phyloP scores from a whole-genome alignment of 2,888 invertebrate genomes.

The Hirtodrosophila alboralis region DNA sequence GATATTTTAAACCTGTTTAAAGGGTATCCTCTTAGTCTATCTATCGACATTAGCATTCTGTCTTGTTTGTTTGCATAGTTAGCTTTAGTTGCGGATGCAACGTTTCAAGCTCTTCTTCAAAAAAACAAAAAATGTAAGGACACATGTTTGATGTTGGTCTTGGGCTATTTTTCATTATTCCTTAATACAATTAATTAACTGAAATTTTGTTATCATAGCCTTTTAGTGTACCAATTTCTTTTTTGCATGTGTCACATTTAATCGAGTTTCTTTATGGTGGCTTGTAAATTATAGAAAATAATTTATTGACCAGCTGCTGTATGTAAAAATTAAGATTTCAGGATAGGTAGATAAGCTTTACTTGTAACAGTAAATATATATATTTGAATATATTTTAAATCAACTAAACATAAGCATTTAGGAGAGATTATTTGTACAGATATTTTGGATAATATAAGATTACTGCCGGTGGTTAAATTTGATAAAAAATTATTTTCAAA shows the following conservation, averaged over 20 bases:
- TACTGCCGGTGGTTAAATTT: no score
- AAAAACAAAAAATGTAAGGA: conserved; percentile 5
- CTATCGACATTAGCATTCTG: neutral
- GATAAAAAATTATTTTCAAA: no score
- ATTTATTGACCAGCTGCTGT: neutral
- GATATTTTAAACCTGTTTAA: neutral
- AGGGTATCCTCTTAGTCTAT: conserved; percentile 4
- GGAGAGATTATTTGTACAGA: no score
- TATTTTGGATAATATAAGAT: no score
- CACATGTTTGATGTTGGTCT: conserved; percentile 32
- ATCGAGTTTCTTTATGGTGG: neutral
- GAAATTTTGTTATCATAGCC: conserved; percentile 25
- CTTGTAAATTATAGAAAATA: neutral
- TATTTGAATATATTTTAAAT: no score
- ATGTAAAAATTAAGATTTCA: no score
- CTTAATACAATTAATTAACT: conserved; percentile 66
- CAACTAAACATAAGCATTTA: no score
- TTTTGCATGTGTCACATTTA: neutral
- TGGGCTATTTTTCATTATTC: conserved; percentile 50
- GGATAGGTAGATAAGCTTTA: no score
- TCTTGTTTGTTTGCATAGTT: conserved; percentile 11
- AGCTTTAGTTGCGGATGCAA: conserved; percentile 19
- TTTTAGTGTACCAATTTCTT: conserved; percentile 25
- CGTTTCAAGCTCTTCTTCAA: conserved; percentile 3
- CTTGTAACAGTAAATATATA: no score